Evolutionary conservation across 2,113 vertebrate species (phyloP).

Genomic region (Bostrychus sinensis): DNA sequence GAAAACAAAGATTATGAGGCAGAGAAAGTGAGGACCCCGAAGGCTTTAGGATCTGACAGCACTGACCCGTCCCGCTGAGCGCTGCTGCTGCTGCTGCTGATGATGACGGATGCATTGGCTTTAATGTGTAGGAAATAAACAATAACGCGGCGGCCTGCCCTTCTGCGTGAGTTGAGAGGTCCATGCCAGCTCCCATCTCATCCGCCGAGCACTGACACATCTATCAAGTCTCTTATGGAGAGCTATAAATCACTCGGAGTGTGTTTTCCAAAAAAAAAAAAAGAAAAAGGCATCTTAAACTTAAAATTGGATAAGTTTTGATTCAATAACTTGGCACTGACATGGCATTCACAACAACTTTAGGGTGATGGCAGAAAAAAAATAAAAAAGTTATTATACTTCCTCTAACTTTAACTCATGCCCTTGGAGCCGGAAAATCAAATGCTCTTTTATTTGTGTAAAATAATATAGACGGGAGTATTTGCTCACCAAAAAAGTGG

Average conservation of each 20-base stretch:
- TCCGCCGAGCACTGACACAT: not conserved
- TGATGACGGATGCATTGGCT: not conserved
- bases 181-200: not conserved
- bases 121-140: conserved; percentile 7
- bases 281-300: conserved; percentile 7
- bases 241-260: conserved; percentile 4
- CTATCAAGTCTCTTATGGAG: not conserved
- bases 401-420: not conserved
- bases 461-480: too few relatives aligned
- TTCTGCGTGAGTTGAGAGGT: not conserved
- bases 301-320: conserved; percentile 16
- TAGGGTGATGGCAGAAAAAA: not conserved
- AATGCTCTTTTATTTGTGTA: too few relatives aligned
- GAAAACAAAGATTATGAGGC: not conserved
- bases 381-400: not conserved
- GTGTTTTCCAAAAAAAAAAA: conserved; percentile 11
- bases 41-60: not conserved
- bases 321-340: conserved; percentile 7
- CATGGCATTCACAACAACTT: not conserved
- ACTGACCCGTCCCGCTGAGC: not conserved
- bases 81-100: not conserved
- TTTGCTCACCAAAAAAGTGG: too few relatives aligned
- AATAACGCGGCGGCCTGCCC: not conserved
- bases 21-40: not conserved
- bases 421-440: not conserved